phyloP scores from a whole-genome alignment of 2,113 vertebrate species.

The cattle (Bos taurus) region DNA sequence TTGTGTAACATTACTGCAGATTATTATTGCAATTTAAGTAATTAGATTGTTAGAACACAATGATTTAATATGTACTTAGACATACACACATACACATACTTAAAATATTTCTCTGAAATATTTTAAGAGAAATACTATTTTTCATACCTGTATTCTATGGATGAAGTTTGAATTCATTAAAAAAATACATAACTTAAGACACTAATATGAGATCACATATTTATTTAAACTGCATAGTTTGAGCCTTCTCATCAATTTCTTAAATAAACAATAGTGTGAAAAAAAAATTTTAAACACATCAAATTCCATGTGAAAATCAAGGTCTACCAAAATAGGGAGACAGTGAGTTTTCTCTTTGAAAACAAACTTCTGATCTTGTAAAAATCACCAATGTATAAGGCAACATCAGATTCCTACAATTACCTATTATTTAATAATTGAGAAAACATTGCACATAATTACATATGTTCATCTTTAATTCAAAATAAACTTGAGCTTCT shows the following conservation, averaged over 20 bases:
- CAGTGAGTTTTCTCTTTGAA: neutral
- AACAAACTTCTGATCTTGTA: neutral
- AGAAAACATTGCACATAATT: neutral
- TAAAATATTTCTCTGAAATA: neutral
- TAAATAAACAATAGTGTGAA: neutral
- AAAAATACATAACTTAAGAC: neutral
- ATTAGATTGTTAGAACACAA: constrained; percentile 18
- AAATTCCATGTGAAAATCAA: neutral
- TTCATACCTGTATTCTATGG: neutral
- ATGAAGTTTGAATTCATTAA: neutral
- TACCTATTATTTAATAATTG: neutral
- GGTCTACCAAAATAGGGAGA: neutral
- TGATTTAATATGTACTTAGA: neutral
- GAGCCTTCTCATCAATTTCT: neutral
- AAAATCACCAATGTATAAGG: neutral
- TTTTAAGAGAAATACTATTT: neutral
- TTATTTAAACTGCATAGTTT: neutral
- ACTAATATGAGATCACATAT: neutral
- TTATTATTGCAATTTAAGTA: constrained; percentile 40
- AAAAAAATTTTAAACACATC: neutral
- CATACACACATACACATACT: neutral
- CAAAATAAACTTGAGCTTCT: neutral
- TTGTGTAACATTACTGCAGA: neutral
- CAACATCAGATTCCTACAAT: neutral
- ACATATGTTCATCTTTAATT: neutral